phyloP scores from a whole-genome alignment of 1,140 invertebrate genomes.

The Drosophila ficusphila region DNA sequence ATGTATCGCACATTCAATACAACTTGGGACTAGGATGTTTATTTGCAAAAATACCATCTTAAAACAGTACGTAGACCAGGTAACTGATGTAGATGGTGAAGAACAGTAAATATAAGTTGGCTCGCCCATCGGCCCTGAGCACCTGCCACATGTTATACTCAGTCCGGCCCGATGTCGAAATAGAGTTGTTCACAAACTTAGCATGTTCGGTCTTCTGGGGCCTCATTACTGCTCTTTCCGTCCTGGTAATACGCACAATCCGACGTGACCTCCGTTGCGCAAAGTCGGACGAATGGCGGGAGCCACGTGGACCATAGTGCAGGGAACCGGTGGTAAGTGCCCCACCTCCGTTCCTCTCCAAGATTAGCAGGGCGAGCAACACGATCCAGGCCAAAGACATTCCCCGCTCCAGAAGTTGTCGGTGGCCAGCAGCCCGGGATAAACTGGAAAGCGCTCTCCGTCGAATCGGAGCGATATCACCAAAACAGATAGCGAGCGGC shows the following conservation, averaged over 20 bases:
- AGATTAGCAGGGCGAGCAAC: background rate
- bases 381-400: constrained; percentile 24
- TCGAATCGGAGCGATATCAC: background rate
- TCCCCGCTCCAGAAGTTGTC: background rate
- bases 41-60: background rate
- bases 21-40: too few species aligned
- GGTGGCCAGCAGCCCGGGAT: background rate
- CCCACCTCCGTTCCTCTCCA: background rate
- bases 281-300: background rate
- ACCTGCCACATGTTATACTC: constrained; percentile 17
- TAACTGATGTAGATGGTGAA: constrained; percentile 40
- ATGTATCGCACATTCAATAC: too few species aligned
- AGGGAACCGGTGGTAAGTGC: background rate
- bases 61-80: constrained; percentile 31
- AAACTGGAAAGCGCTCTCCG: constrained; percentile 3
- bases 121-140: constrained; percentile 1
- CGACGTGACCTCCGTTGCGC: background rate
- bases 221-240: too few species aligned
- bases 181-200: background rate
- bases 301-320: too few species aligned
- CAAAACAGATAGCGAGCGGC: background rate
- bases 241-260: background rate
- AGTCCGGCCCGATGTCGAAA: background rate
- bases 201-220: background rate
- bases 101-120: constrained; percentile 27